Base-by-base conservation (phyloP, 2,888 invertebrate genomes). In the Drosophila lutescens region DNA sequence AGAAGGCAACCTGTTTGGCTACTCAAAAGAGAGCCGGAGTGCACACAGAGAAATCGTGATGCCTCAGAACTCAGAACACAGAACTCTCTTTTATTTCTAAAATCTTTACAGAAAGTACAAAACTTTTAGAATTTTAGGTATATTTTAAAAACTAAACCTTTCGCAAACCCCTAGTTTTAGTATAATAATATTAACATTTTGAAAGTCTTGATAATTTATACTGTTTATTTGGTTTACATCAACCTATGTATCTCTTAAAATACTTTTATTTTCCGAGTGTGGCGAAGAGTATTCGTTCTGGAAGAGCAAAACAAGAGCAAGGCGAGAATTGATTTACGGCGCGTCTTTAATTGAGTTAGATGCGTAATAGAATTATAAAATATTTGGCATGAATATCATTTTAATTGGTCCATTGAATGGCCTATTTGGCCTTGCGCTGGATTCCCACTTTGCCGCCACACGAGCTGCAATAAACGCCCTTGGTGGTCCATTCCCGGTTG, bases 361-460 rank as follows among this genome's bases (percentile, higher is more conserved):
- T 78, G 81, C 86, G 79, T 84, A 83, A 84, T 86, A 78, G 74
- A 80, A 80, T 86, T 79, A 75, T 50, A 43, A 49, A 69, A 62
- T 71, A 51, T 62, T 51, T 67, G 78, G 65, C 71, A 86, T 77
- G 83, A 72, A 63, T 68, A 41, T 58, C 41, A 57, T 15, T 67
- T 77, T 78, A 79, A 86, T 82, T 79, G 63, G 67, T 57, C 17
- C 38, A 15, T 9, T 38, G 44, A 56, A n/a, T 38, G 4, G 61
- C 58, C 56, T 79, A 86, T 56, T 83, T 84, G 84, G 79, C 81
- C 57, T 76, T 79, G 50, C 80, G 80, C 70, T 90, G 88, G 20
- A 85, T 76, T 38, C 90, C 91, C 71, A 90, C 72, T 70, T 90
- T 90, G 61, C 88, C 90, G 54, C 90, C 90, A 59, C 91, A 90